Evolutionary conservation across 1,140 invertebrate genomes (phyloP).

Genomic region (Drosophila arawakana): DNA sequence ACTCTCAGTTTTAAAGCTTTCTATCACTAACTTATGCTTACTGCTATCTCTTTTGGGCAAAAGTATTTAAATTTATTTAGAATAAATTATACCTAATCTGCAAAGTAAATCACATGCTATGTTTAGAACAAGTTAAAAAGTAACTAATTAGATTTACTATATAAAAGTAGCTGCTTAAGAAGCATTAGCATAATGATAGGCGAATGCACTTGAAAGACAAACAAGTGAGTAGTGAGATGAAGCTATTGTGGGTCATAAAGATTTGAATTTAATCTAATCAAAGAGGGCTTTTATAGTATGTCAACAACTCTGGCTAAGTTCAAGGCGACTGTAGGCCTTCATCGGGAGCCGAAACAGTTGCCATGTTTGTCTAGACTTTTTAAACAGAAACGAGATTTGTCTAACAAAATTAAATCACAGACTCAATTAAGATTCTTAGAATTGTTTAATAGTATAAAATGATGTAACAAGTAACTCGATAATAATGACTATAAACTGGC

Average conservation of each 20-base stretch:
- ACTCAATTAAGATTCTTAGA: conserved; percentile 1
- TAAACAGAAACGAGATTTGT: conserved; percentile 5
- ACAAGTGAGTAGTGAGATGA: background rate
- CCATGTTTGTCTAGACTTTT: conserved; percentile 1
- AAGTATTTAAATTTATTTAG: background rate
- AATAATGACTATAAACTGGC: conserved; percentile 60
- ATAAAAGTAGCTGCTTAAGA: conserved; percentile 2
- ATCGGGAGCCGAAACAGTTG: background rate
- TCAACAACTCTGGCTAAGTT: conserved; percentile 21
- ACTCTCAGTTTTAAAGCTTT: background rate
- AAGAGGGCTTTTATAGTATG: conserved; percentile 21
- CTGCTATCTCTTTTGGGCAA: background rate
- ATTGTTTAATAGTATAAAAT: conserved; percentile 41
- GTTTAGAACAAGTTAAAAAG: background rate
- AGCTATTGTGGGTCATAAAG: conserved; percentile 11
- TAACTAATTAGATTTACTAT: background rate
- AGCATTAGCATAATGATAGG: background rate
- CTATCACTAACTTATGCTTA: background rate
- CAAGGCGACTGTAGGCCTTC: conserved; percentile 11
- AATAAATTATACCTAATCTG: background rate
- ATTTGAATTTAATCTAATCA: conserved; percentile 38
- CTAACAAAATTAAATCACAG: background rate
- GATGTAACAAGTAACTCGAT: conserved; percentile 17
- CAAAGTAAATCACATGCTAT: background rate
- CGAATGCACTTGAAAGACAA: background rate